phyloP scores from a whole-genome alignment of 2,797 vertebrate genomes.

The Iguana delicatissima region DNA sequence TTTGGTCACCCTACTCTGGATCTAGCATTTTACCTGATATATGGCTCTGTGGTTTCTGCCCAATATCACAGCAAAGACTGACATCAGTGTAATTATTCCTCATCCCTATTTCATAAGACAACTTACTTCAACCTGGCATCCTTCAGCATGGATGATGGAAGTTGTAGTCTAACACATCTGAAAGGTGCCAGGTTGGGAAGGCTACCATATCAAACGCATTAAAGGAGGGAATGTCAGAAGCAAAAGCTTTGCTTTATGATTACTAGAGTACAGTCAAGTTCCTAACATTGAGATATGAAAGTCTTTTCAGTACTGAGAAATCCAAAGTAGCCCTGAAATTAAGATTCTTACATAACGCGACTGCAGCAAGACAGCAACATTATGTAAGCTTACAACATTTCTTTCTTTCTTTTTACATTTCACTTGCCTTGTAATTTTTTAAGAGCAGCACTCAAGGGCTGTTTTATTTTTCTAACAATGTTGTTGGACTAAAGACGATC shows the following conservation, averaged over 20 bases:
- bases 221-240: too few species aligned
- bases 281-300: conserved; percentile 31
- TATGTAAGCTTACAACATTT: conserved; percentile 23
- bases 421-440: conserved; percentile 52
- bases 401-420: background rate
- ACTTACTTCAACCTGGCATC: too few species aligned
- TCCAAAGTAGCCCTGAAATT: background rate
- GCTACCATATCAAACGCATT: background rate
- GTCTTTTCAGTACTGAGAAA: conserved; percentile 42
- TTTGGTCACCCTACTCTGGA: too few species aligned
- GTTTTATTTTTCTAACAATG: conserved; percentile 57
- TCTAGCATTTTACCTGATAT: background rate
- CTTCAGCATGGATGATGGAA: too few species aligned
- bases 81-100: background rate
- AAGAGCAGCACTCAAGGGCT: conserved; percentile 50
- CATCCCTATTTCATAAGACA: background rate
- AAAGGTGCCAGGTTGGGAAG: too few species aligned
- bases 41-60: background rate
- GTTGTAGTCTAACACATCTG: too few species aligned
- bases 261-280: conserved; percentile 50
- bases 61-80: background rate
- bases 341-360: conserved; percentile 40
- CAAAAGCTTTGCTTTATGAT: conserved; percentile 1
- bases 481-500: conserved; percentile 52
- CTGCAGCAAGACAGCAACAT: background rate